Conservation (phyloP, 1,140 invertebrate genomes). For the Drosophila saltans region DNA sequence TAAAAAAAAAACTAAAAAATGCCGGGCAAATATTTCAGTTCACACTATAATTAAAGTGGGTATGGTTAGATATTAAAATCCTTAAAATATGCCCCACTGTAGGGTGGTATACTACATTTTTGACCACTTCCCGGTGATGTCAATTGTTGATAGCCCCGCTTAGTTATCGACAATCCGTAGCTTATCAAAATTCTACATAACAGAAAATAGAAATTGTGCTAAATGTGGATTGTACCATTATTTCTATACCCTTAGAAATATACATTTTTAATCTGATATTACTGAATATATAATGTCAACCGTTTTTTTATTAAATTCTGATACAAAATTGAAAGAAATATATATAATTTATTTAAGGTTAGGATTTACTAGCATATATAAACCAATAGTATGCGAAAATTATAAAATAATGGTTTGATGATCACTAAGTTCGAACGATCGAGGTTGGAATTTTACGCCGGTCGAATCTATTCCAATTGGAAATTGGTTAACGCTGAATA, state of each 20-base stretch:
- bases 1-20: background rate
- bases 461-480: too few relatives aligned
- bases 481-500: too few relatives aligned
- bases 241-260: background rate
- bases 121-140: background rate
- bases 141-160: background rate
- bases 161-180: background rate
- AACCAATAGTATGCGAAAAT: too few relatives aligned
- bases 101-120: background rate
- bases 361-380: too few relatives aligned
- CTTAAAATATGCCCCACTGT: background rate
- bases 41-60: background rate
- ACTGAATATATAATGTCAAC: too few relatives aligned
- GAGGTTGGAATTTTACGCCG: too few relatives aligned
- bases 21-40: background rate
- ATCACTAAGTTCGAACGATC: too few relatives aligned
- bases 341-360: too few relatives aligned
- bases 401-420: too few relatives aligned
- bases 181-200: slow-evolving; percentile 9
- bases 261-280: too few relatives aligned
- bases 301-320: too few relatives aligned
- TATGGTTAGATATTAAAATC: background rate
- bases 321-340: too few relatives aligned
- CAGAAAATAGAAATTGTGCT: background rate
- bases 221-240: background rate